Conservation (phyloP, 37 sponge, comb jelly and placozoan genomes). For the Agelas oroides region DNA sequence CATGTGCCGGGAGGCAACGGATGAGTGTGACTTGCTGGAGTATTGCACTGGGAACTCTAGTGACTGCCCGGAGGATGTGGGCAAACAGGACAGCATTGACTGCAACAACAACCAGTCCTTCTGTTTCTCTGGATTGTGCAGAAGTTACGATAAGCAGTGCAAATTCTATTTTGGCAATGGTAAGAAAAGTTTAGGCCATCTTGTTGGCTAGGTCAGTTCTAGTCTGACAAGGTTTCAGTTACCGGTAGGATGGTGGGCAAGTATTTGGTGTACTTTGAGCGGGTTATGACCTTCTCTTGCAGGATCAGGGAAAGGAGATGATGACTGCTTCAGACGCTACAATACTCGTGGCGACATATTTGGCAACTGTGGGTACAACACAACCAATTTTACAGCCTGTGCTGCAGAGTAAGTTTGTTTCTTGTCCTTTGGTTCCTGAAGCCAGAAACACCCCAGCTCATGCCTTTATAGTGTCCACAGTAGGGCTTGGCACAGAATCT, state of each 20-base stretch:
- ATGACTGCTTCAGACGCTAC: neutral
- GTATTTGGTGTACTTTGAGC: too few species aligned
- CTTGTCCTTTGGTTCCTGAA: neutral
- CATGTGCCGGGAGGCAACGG: constrained; percentile 36
- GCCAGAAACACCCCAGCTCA: too few species aligned
- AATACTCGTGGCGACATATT: constrained; percentile 11
- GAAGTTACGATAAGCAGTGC: constrained; percentile 33
- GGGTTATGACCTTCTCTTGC: too few species aligned
- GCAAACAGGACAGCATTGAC: constrained; percentile 33
- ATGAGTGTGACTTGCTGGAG: constrained; percentile 67
- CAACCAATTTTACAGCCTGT: constrained; percentile 3
- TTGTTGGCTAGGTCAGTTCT: too few species aligned
- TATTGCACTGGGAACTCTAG: constrained; percentile 67
- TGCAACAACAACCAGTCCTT: constrained; percentile 56
- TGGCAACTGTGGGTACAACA: constrained; percentile 26
- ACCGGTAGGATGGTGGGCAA: too few species aligned
- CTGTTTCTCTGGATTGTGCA: constrained; percentile 69
- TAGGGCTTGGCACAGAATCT: too few species aligned
- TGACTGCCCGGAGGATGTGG: constrained; percentile 65
- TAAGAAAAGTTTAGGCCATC: too few species aligned
- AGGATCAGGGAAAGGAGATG: neutral
- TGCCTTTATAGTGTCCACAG: too few species aligned
- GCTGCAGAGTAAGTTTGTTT: neutral
- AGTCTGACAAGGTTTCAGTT: too few species aligned
- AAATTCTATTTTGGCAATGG: constrained; percentile 34